phyloP scores from a whole-genome alignment of 2,888 invertebrate species.

The Brenthis daphne region DNA sequence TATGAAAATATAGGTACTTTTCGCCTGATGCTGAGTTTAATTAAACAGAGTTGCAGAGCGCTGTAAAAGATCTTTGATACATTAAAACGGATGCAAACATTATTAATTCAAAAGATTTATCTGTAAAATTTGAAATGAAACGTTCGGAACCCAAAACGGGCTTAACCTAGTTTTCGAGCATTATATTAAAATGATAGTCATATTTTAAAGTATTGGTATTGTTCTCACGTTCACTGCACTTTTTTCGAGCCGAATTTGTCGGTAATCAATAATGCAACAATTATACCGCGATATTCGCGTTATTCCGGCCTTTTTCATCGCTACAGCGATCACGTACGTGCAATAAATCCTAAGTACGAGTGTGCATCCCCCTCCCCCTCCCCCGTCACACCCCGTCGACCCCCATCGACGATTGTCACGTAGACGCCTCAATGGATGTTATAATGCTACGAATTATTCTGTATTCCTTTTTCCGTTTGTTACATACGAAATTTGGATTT shows the following conservation, averaged over 20 bases:
- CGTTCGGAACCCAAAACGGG: too few relatives aligned
- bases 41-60: too few relatives aligned
- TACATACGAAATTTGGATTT: constrained; percentile 28
- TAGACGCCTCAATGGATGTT: constrained; percentile 54
- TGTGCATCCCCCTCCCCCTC: constrained; percentile 39
- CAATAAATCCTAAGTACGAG: constrained; percentile 53
- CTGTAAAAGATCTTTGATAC: too few relatives aligned
- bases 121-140: too few relatives aligned
- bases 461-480: constrained; percentile 49
- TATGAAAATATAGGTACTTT: too few relatives aligned
- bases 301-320: constrained; percentile 46
- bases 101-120: too few relatives aligned
- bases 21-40: too few relatives aligned
- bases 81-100: too few relatives aligned
- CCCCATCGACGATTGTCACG: constrained; percentile 47
- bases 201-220: background rate
- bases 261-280: constrained; percentile 48
- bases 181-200: too few relatives aligned
- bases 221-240: constrained; percentile 7
- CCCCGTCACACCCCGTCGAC: constrained; percentile 10
- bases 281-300: constrained; percentile 36
- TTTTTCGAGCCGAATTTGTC: constrained; percentile 19
- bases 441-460: constrained; percentile 59
- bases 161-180: too few relatives aligned
- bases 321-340: constrained; percentile 51